Evolutionary conservation across 1,140 invertebrate species (phyloP).

Genomic region (Brachionus calyciflorus): DNA sequence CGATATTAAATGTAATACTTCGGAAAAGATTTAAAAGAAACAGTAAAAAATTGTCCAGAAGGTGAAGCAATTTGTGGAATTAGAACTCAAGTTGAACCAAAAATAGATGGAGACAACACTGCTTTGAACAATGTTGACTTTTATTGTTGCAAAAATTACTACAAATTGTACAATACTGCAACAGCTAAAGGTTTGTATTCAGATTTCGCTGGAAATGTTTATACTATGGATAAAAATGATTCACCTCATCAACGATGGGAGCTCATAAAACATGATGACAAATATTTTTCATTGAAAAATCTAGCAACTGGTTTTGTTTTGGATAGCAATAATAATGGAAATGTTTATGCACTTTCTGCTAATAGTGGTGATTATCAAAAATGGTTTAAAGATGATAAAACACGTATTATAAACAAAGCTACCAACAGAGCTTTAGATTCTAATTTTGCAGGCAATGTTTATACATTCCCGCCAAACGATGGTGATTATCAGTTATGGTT

Average conservation of each 20-base stretch:
- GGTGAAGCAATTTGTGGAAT: slow-evolving; percentile 5
- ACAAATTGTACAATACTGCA: not conserved
- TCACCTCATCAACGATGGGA: slow-evolving; percentile 19
- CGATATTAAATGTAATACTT: not conserved
- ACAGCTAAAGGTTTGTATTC: not conserved
- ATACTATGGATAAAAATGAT: not conserved
- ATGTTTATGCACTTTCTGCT: not conserved
- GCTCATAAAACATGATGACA: not conserved
- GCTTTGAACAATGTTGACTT: slow-evolving; percentile 16
- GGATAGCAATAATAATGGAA: not conserved
- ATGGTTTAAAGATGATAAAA: not conserved
- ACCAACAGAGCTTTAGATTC: not conserved
- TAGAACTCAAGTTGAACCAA: slow-evolving; percentile 13
- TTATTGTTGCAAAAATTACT: slow-evolving; percentile 18
- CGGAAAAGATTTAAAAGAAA: not conserved
- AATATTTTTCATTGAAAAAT: slow-evolving; percentile 13
- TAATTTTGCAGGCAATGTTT: not conserved
- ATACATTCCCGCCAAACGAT: slow-evolving; percentile 8
- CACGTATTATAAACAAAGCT: too few species aligned
- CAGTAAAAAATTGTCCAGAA: not conserved
- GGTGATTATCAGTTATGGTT: slow-evolving; percentile 23
- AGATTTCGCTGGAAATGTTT: not conserved
- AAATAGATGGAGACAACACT: slow-evolving; percentile 5
- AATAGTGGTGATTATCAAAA: not conserved
- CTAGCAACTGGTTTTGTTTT: not conserved